Evolutionary conservation across 2,888 invertebrate genomes (phyloP).

Genomic region (Caenorhabditis wallacei): DNA sequence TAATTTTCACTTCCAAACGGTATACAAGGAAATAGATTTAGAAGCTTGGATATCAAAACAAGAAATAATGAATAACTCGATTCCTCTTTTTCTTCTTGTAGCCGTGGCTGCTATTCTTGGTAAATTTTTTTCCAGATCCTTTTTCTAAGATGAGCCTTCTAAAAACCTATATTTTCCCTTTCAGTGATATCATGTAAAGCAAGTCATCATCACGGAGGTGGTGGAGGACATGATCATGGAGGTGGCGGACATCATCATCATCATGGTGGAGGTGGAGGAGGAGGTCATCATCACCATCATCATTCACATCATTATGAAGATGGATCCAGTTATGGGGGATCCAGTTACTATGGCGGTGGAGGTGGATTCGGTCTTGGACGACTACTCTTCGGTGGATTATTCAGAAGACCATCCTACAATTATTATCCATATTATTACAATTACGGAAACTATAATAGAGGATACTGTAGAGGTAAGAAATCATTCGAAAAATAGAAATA

Average conservation of each 20-base stretch:
- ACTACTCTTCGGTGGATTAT: slow-evolving; percentile 12
- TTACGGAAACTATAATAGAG: slow-evolving; percentile 22
- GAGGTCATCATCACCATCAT: slow-evolving; percentile 17
- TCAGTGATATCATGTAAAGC: slow-evolving; percentile 15
- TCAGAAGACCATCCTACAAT: slow-evolving; percentile 19
- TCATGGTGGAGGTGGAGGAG: slow-evolving; percentile 21
- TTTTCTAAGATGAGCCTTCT: too few species aligned
- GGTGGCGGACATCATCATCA: slow-evolving; percentile 25
- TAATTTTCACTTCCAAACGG: slow-evolving; percentile 3
- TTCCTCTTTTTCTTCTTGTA: neutral
- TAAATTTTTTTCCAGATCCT: slow-evolving; percentile 1
- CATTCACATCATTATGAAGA: slow-evolving; percentile 23
- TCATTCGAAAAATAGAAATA: neutral
- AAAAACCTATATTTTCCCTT: neutral
- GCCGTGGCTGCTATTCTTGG: slow-evolving; percentile 11
- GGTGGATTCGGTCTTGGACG: slow-evolving; percentile 22
- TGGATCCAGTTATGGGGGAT: slow-evolving; percentile 11
- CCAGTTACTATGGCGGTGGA: slow-evolving; percentile 7
- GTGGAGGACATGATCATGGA: slow-evolving; percentile 15
- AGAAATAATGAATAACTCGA: slow-evolving; percentile 11
- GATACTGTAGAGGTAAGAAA: slow-evolving; percentile 34
- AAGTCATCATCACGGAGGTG: slow-evolving; percentile 34
- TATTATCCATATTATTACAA: slow-evolving; percentile 25
- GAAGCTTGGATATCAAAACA: slow-evolving; percentile 28
- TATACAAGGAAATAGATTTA: slow-evolving; percentile 4